Percentiles rank a stretch among this genome's conserved stretches.
phyloP scores from a whole-genome alignment of 2,113 vertebrate genomes.

The Tetrao urogallus region DNA sequence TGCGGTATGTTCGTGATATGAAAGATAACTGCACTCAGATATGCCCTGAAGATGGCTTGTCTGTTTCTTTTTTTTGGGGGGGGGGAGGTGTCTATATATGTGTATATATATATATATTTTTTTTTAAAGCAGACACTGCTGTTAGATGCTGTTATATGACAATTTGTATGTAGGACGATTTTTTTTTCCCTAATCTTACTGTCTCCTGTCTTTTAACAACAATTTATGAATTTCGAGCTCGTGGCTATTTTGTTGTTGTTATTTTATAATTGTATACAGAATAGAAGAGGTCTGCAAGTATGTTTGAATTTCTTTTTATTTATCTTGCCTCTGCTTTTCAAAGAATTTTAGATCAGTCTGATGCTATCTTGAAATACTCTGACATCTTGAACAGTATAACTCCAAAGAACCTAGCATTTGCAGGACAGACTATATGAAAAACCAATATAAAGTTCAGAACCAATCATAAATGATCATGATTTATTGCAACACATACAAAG shows the following conservation, averaged over 20 bases:
- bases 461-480: conserved; percentile 21
- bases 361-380: not conserved
- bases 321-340: not conserved
- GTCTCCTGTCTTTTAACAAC: not conserved
- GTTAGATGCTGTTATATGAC: not conserved
- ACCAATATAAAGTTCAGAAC: not conserved
- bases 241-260: not conserved
- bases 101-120: too few relatives aligned
- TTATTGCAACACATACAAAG: conserved; percentile 17
- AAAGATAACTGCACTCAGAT: not conserved
- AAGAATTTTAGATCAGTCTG: not conserved
- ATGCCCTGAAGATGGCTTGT: not conserved
- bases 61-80: not conserved
- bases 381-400: not conserved
- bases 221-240: not conserved
- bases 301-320: not conserved
- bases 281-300: not conserved
- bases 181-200: too few relatives aligned
- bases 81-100: too few relatives aligned
- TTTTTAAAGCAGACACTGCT: not conserved
- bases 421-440: conserved; percentile 3
- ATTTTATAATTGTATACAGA: not conserved
- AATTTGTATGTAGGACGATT: not conserved
- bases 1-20: not conserved
- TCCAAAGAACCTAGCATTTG: not conserved